phyloP scores from a whole-genome alignment of 2,797 vertebrate species.

The Hemitrygon akajei region DNA sequence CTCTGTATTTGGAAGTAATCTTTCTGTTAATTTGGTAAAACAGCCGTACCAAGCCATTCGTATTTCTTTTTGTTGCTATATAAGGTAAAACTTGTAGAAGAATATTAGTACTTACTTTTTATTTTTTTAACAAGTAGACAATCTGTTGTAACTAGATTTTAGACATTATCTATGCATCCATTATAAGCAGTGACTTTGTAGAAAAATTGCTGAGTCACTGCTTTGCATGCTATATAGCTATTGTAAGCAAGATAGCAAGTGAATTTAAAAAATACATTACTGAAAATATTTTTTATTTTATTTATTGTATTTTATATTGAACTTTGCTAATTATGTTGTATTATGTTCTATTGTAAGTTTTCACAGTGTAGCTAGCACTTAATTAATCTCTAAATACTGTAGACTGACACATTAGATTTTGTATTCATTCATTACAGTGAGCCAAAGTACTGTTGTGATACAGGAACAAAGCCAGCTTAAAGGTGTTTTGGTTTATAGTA shows the following conservation, averaged over 20 bases:
- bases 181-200: slow-evolving; percentile 60
- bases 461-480: slow-evolving; percentile 31
- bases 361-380: slow-evolving; percentile 53
- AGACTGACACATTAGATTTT: slow-evolving; percentile 45
- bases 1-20: not conserved
- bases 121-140: slow-evolving; percentile 47
- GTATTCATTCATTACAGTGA: slow-evolving; percentile 20
- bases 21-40: slow-evolving; percentile 33
- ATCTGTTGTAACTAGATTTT: slow-evolving; percentile 56
- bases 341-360: slow-evolving; percentile 55
- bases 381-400: slow-evolving; percentile 53
- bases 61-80: slow-evolving; percentile 5
- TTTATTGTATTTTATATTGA: slow-evolving; percentile 98
- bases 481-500: not conserved
- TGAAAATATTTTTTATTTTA: slow-evolving; percentile 89
- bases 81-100: slow-evolving; percentile 32
- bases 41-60: not conserved
- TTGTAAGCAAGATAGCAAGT: slow-evolving; percentile 59
- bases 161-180: slow-evolving; percentile 86
- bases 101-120: slow-evolving; percentile 29
- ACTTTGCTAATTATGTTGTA: slow-evolving; percentile 71
- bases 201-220: slow-evolving; percentile 57
- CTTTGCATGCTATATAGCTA: slow-evolving; percentile 65
- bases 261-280: slow-evolving; percentile 53
- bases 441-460: slow-evolving; percentile 36